Base-by-base conservation (phyloP, 2,888 invertebrate genomes). In the Harpalus rubripes region DNA sequence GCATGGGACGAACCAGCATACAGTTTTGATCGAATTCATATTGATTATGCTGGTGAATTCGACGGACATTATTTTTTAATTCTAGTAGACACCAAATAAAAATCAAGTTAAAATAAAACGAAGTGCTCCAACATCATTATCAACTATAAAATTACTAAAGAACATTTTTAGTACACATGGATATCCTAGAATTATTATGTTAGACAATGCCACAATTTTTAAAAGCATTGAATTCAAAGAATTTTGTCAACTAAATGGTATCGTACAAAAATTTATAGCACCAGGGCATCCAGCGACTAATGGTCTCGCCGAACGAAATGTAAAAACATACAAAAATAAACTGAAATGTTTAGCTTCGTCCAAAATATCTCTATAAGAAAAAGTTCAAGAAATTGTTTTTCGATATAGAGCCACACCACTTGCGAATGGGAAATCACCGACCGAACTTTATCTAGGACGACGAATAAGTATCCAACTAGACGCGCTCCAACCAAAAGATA, bases 171-270 rank as follows among this genome's bases (percentile, higher is more conserved):
- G 87, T 4, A 81, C 85, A 0, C 86, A 86, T 83, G 88, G 89
- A 7, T 59, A 88, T n/a, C 88, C 88, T 5, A 86, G 86, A 18
- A 83, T 81, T 7, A 41, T 88, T 6, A 88, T 88, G 0, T 86
- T 87, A 7, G 88, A 89, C 82, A 88, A 89, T 85, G 87, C 87
- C 7, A 85, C 88, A 15, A 85, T 85, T 12, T 89, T 89, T 83
- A 85, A 61, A n/a, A 86, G 87, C 3, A 81, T 74, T 26, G 88
- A 88, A 74, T 88, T 89, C 72, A 52, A 83, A 41, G 58, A 86
- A 15, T 88, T 87, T 82, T 85, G 86, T 32, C n/a, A 78, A 8
- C 52, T 12, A 3, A 87, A 87, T 81, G n/a, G 7, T 87, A 87
- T 79, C 39, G 52, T 85, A 72, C 85, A 76, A 26, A 76, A 79